Evolutionary conservation across 2,113 vertebrate genomes (phyloP).

Genomic region (Camelus bactrianus): DNA sequence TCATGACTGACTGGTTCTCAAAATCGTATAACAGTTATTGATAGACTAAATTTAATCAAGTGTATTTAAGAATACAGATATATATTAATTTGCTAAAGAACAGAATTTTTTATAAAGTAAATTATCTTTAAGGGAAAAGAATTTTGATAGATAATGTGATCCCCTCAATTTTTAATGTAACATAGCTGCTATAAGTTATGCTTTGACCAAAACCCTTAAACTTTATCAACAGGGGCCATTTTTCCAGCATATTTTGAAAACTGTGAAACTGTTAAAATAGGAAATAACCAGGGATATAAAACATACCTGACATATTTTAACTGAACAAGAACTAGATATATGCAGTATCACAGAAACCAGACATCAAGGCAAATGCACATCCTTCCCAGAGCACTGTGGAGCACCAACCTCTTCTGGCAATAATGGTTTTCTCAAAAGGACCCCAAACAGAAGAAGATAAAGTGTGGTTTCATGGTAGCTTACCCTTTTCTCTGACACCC

Average conservation of each 20-base stretch:
- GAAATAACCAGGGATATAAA: slow-evolving; percentile 46
- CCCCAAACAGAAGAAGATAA: slow-evolving; percentile 79
- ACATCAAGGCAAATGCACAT: slow-evolving; percentile 59
- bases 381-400: slow-evolving; percentile 43
- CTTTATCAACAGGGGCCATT: slow-evolving; percentile 11
- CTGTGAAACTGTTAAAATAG: slow-evolving; percentile 35
- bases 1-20: slow-evolving; percentile 70
- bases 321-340: slow-evolving; percentile 47
- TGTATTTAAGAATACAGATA: slow-evolving; percentile 33
- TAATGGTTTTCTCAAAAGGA: slow-evolving; percentile 43
- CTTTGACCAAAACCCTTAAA: slow-evolving; percentile 42
- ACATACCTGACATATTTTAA: slow-evolving; percentile 49
- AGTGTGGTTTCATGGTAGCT: slow-evolving; percentile 86
- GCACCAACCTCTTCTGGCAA: slow-evolving; percentile 33
- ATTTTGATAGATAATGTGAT: not conserved
- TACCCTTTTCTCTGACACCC: slow-evolving; percentile 95
- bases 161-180: not conserved
- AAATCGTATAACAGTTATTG: slow-evolving; percentile 82
- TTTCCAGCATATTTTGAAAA: slow-evolving; percentile 55
- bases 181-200: not conserved
- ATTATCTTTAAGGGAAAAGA: slow-evolving; percentile 77
- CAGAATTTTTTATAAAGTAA: slow-evolving; percentile 81
- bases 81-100: slow-evolving; percentile 83
- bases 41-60: slow-evolving; percentile 80
- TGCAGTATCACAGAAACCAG: slow-evolving; percentile 23